Conservation (phyloP, 2,888 invertebrate genomes). For the Candidula unifasciata region DNA sequence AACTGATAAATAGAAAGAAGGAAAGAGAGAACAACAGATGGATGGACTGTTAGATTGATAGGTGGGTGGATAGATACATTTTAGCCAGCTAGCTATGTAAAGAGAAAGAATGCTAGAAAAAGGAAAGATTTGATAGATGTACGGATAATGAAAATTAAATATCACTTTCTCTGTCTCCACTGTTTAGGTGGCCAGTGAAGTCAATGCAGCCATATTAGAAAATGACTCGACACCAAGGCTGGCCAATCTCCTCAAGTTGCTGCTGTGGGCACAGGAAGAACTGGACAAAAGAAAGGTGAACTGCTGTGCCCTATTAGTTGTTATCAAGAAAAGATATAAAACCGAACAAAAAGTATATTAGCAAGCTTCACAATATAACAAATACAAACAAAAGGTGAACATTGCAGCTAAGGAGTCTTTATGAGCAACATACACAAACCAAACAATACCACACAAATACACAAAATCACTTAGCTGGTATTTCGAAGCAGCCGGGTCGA, state of each 20-base stretch:
- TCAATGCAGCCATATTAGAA: constrained; percentile 97
- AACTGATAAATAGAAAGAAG: no score
- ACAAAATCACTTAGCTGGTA: no score
- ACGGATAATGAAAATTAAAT: background rate
- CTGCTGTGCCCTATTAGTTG: background rate
- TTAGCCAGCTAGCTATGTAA: background rate
- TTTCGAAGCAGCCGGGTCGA: no score
- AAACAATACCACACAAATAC: no score
- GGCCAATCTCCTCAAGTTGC: constrained; percentile 92
- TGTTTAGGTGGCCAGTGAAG: constrained; percentile 89
- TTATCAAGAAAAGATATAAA: no score
- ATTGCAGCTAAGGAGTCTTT: no score
- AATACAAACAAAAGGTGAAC: no score
- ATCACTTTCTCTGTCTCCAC: background rate
- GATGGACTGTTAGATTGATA: no score
- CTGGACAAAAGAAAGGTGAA: constrained; percentile 91
- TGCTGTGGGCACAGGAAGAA: constrained; percentile 97
- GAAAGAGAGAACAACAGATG: no score
- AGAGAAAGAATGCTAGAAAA: background rate
- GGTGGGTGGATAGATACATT: background rate
- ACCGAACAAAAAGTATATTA: no score
- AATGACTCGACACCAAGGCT: constrained; percentile 92
- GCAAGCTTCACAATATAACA: no score
- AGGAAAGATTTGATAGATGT: background rate
- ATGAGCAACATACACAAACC: no score